Base-by-base conservation (phyloP, 2,797 vertebrate genomes). In the Sebastes vulpes region DNA sequence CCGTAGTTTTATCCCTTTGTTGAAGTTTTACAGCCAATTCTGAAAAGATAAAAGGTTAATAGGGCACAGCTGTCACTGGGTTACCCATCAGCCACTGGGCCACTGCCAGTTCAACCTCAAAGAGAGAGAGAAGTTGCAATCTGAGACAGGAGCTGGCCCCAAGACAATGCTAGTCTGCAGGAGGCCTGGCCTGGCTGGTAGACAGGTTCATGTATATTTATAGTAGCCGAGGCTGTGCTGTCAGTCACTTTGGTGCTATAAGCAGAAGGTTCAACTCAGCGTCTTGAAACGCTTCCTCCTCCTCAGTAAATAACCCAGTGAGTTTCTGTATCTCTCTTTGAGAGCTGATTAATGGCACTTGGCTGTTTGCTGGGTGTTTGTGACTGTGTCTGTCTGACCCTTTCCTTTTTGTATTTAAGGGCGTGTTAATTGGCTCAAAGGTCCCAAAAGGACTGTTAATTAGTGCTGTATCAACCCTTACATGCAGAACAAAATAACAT, bases 131-230 rank as follows among this genome's bases (percentile, higher is more conserved):
- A 90, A 50, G 56, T 63, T 88, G 87, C 83, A 82, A 90, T 82
- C 53, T 81, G 89, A 93, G 83, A 86, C 79, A 32, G 75, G 70
- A 57, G 78, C 74, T 57, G 69, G 83, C 84, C 35, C 42, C 14
- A 66, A 86, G 77, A 87, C 86, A 82, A 75, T 91, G 82, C 83
- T 59, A 31, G 84, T 78, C 26, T 63, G 77, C 63, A 64, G 79
- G 81, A 81, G 79, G 80, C 57, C 61, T 23, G 67, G 84, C 52
- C 79, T 31, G 14, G 56, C 79, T 87, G 86, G 91, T 92, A 91
- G 94, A 91, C 88, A 82, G 90, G 85, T 92, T 91, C 52, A 71
- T 73, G 82, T 89, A 38, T 95, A 93, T 95, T 94, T 91, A 86
- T 93, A 93, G 92, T 42, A 72, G 21, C 73, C 76, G 53, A 70